Base-by-base conservation (phyloP, 2,888 invertebrate genomes). In the Nomada goodeniana region DNA sequence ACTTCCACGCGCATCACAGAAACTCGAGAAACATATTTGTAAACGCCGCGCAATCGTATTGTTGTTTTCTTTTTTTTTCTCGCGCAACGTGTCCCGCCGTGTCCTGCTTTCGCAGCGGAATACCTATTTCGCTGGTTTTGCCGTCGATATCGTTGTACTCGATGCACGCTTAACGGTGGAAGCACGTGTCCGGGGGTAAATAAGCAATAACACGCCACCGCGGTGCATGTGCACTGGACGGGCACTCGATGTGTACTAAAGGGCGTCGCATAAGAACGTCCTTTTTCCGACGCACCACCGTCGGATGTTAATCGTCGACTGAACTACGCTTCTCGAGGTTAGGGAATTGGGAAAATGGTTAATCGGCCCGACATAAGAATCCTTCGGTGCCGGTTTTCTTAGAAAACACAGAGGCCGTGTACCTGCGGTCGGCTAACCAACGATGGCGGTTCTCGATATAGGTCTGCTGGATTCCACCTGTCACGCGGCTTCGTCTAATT, bases 151-250 rank as follows among this genome's bases (percentile, higher is more conserved):
- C 79, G 76, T 76, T 69, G 76, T 53, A 79, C 80, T 74, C 69
- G 83, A 72, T 67, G 75, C 85, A 84, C 76, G 76, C 84, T 23
- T 75, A 81, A 81, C 76, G 72, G 70, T 77, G 76, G 70, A 82
- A 88, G 85, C 89, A 88, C 89, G 90, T 87, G 88, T 89, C 86
- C 36, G 82, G 81, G 82, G 84, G 85, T 86, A 90, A 90, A 90
- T 90, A 90, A 84, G 85, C 87, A 88, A 84, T 83, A 83, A 80
- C 85, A 86, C 87, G 83, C 81, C 85, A 85, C 82, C 83, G 75
- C 80, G 82, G 89, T 88, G 87, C 89, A 90, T 90, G 84, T 89
- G 89, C 84, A 87, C 89, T 79, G 63, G 73, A 82, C 75, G 79
- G 64, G 80, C 80, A 74, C 78, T 82, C 36, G 36, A 36, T 0